These are phyloP conservation scores for Cerceris rybyensis DNA, from an alignment of 2,888 invertebrate species.

Conservation along the genomic window DNA sequence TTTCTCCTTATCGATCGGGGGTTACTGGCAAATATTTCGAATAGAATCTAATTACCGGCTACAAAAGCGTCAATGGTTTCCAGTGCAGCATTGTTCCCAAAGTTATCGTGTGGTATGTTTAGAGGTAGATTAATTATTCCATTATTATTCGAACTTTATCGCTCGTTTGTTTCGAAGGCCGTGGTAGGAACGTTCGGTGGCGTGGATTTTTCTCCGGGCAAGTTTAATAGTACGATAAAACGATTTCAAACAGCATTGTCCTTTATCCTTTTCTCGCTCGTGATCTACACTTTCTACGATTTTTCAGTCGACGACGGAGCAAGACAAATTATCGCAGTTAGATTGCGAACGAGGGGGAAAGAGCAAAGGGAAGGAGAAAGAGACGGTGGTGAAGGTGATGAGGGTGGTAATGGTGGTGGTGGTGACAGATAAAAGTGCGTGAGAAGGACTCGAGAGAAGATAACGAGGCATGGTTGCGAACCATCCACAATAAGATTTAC, in stretches of 20 bases:
- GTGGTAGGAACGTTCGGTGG: neutral
- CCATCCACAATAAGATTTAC: constrained; percentile 22
- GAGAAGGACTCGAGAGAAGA: constrained; percentile 19
- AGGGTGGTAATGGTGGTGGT: constrained; percentile 3
- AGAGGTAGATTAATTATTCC: neutral
- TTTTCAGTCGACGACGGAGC: constrained; percentile 22
- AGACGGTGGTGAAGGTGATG: neutral
- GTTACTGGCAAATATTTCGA: neutral
- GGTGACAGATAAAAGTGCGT: constrained; percentile 27
- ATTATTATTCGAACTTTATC: neutral
- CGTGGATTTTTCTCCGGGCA: neutral
- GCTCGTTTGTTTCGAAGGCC: neutral
- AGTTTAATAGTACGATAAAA: neutral
- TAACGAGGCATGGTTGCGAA: constrained; percentile 29
- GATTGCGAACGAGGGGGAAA: constrained; percentile 17
- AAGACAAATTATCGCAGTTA: constrained; percentile 42
- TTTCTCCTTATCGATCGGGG: neutral
- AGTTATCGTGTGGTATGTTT: neutral
- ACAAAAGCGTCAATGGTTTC: too few species aligned
- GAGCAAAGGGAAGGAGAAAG: neutral
- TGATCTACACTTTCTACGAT: neutral
- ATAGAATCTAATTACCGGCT: neutral
- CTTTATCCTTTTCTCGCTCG: neutral
- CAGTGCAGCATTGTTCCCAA: too few species aligned
- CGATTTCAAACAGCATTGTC: neutral